Evolutionary conservation across 2,888 invertebrate species (phyloP), one percentile per base, ranked within the genome.

Genomic region (Meghimatium bilineatum): DNA sequence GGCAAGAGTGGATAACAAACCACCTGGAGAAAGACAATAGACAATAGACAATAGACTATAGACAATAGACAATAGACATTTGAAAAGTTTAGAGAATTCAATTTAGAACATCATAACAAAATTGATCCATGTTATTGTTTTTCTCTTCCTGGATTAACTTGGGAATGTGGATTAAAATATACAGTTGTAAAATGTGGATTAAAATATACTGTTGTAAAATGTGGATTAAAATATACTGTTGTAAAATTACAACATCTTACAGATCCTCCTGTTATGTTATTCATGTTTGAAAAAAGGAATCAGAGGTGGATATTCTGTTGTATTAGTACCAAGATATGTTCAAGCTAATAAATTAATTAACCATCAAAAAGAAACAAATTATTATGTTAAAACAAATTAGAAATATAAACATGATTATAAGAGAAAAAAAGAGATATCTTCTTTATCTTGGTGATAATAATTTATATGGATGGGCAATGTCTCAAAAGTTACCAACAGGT

Each of bases 31-130:
- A n/a, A n/a, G n/a, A n/a, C n/a, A n/a, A n/a, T n/a, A n/a, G n/a
- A n/a, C n/a, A n/a, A n/a, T n/a, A n/a, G n/a, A n/a, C n/a, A n/a
- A n/a, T n/a, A n/a, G n/a, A n/a, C n/a, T n/a, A n/a, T n/a, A n/a
- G n/a, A n/a, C n/a, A n/a, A n/a, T n/a, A n/a, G n/a, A n/a, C n/a
- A 63, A 67, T 66, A 63, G 78, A 79, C 29, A 67, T 38, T 12
- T 79, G 66, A 44, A 66, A 63, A 79, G 14, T 79, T 79, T 79
- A 66, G 78, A 79, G 66, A 79, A 79, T 44, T 79, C 29, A 29
- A 10, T 44, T 38, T 67, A 36, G 17, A 66, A n/a, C 36, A 66
- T 29, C 60, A 79, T 44, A 14, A n/a, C n/a, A n/a, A 79, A 44
- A 56, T 79, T 23, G 78, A 79, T 79, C 78, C 78, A 36, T 34